Evolutionary conservation across 2,113 vertebrate species (phyloP), one percentile per base, ranked within the genome.

Genomic region (Sigmodon hispidus): DNA sequence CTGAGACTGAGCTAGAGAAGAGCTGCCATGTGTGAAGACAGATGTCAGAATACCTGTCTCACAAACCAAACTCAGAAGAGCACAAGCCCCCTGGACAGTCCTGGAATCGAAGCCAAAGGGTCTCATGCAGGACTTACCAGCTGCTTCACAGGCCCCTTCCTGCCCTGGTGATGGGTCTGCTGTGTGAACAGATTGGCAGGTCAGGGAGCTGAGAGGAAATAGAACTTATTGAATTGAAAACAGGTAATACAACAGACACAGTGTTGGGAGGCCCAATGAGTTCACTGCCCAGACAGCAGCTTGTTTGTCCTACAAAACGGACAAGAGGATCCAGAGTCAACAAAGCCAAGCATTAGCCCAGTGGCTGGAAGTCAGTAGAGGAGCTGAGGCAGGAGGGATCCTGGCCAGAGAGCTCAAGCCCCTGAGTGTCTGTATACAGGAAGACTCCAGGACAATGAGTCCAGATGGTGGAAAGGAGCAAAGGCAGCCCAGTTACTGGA

Each of bases 161-260:
- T 98, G 98, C 97, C 98, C 98, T 96, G 98, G 98, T 98, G 98
- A 96, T 81, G 98, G 89, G 93, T 98, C 98, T 94, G 97, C 94
- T 98, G 98, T 97, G 98, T 96, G 98, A 98, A 98, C 98, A 98
- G 98, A 98, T 97, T 98, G 98, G 97, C 98, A 99, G 98, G 98
- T 98, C 93, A 84, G 98, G 98, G 98, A 98, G 98, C 98, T 98
- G 98, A 93, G 98, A 99, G 97, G 98, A 98, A 98, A 98, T 98
- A 98, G 98, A 98, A 98, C 98, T 99, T 98, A 99, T 98, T 97
- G 98, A 98, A 98, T 99, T 98, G 98, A 98, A 97, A 98, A 98
- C 96, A 98, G 98, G 98, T 98, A 98, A 98, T 96, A 98, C 97
- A 98, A 98, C 98, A 98, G 98, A 98, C 96, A 98, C 0, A 97